Evolutionary conservation across 2,797 vertebrate genomes (phyloP).

Genomic region (Chiloscyllium punctatum): DNA sequence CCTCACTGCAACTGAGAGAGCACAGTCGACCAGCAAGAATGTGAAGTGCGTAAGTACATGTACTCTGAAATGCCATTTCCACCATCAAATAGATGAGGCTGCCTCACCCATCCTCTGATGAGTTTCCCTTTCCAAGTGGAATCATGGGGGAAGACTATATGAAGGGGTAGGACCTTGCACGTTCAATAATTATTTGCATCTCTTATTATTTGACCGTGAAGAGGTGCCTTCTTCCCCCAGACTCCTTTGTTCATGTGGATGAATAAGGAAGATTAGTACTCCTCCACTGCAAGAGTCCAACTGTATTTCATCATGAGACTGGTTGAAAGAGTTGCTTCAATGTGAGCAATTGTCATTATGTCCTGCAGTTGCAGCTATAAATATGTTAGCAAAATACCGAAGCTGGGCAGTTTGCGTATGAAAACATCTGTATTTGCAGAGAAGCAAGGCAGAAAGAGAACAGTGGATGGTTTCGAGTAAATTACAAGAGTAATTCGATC

Average conservation of each 20-base stretch:
- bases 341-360: constrained; percentile 21
- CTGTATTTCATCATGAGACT: neutral
- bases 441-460: neutral
- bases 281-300: neutral
- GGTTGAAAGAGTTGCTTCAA: neutral
- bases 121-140: neutral
- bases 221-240: neutral
- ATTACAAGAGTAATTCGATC: constrained; percentile 30
- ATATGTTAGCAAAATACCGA: neutral
- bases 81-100: neutral
- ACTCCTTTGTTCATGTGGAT: neutral
- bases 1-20: neutral
- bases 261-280: neutral
- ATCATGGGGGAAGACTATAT: neutral
- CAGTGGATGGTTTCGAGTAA: neutral
- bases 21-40: neutral
- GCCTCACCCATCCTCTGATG: neutral
- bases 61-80: neutral
- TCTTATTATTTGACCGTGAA: neutral
- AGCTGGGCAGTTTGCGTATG: neutral
- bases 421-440: neutral
- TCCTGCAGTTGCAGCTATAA: too few relatives aligned
- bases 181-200: neutral
- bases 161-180: neutral
- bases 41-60: neutral